Evolutionary conservation across 2,797 vertebrate species (phyloP), one percentile per base, ranked within the genome.

Genomic region (Myotis daubentonii): DNA sequence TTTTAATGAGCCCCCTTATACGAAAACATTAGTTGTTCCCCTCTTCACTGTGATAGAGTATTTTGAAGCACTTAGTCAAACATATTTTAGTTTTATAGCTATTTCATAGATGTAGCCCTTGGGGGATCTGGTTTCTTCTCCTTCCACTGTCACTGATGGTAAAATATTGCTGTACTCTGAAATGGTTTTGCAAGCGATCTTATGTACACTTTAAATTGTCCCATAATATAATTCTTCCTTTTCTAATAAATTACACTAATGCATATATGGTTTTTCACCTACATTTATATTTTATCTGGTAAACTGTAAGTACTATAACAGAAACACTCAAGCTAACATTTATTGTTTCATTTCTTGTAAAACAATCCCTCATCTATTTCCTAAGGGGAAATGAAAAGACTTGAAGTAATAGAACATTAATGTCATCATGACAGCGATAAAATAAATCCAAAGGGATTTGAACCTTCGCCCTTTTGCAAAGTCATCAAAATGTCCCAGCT

Each of bases 21-120:
- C 78, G 33, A 72, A 93, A 89, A 22, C 81, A 94, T 88, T 92
- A 49, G 41, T 76, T 72, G 81, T 44, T 88, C 25, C 53, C 49
- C 72, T 44, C 25, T 57, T 51, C 8, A 89, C 84, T 95, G 28
- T 91, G 66, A 87, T 57, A 91, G 72, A 93, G 13, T 30, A 87
- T 87, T 97, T 94, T 93, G 94, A 97, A 97, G 97, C 96, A 97
- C 89, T 95, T 93, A 76, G 91, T 96, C 75, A 96, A 96, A 95
- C 51, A 1, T 93, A 87, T 90, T 82, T 83, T 57, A 86, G 51
- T 88, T 65, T 95, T 88, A 85, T 33, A 82, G 17, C 20, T 82
- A 33, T 94, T 13, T 76, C 53, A 47, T 66, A 65, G 9, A 89
- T 74, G 20, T 19, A 36, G 28, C 16, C 89, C 36, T 81, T 94